These are phyloP conservation scores for Latrodectus hesperus DNA, from an alignment of 2,888 invertebrate species.

Conservation along the genomic window DNA sequence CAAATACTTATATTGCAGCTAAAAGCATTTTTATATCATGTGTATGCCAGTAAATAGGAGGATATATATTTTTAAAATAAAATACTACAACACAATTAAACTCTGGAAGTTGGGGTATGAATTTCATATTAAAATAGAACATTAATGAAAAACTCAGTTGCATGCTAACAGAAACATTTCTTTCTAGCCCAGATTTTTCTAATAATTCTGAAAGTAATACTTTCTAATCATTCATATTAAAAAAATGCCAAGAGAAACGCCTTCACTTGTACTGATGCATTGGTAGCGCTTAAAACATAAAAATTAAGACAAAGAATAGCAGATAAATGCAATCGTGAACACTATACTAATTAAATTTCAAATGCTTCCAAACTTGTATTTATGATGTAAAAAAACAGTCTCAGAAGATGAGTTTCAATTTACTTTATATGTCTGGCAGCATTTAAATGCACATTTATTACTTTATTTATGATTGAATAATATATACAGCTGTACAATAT, in stretches of 20 bases:
- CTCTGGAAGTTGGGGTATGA: too few relatives aligned
- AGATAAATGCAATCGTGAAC: conserved; percentile 48
- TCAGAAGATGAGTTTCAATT: conserved; percentile 53
- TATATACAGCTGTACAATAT: conserved; percentile 68
- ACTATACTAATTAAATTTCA: conserved; percentile 37
- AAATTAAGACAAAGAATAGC: conserved; percentile 42
- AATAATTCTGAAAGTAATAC: neutral
- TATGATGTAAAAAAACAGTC: conserved; percentile 50
- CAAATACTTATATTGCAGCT: conserved; percentile 57
- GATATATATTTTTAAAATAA: neutral
- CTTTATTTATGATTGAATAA: conserved; percentile 51
- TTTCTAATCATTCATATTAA: too few relatives aligned
- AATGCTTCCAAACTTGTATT: conserved; percentile 32
- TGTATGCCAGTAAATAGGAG: conserved; percentile 58
- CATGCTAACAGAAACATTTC: neutral
- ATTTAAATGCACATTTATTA: conserved; percentile 67
- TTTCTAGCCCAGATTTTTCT: neutral
- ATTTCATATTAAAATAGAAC: too few relatives aligned
- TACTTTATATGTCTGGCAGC: conserved; percentile 62
- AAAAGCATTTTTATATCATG: conserved; percentile 69
- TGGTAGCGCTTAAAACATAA: conserved; percentile 31
- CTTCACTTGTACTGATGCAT: conserved; percentile 16
- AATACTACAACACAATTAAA: neutral
- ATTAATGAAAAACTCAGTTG: too few relatives aligned
- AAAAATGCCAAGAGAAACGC: neutral